Percentiles rank a stretch among this genome's conserved stretches.
Evolutionary conservation across 2,113 vertebrate species (phyloP).

Genomic region (Morone saxatilis): DNA sequence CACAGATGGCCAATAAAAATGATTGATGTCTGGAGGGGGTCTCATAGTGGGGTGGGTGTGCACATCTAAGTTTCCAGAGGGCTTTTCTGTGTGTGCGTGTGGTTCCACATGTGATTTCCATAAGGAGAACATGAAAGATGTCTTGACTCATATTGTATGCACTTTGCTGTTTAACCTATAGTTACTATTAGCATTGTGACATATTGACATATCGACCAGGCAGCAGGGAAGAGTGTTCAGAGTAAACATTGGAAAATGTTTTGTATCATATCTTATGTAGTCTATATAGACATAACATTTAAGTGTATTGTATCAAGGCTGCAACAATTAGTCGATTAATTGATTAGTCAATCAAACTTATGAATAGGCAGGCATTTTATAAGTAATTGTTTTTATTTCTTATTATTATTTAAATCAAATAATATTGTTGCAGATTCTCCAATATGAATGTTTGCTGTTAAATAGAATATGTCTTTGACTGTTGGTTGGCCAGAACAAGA

Average conservation of each 20-base stretch:
- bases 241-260: not conserved
- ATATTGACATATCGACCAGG: too few relatives aligned
- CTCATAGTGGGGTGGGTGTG: conserved; percentile 54
- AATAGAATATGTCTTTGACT: too few relatives aligned
- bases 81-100: conserved; percentile 7
- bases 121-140: conserved; percentile 54
- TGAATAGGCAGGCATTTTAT: too few relatives aligned
- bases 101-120: conserved; percentile 73
- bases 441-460: too few relatives aligned
- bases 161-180: not conserved
- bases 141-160: conserved; percentile 3
- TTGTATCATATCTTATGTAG: not conserved
- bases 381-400: too few relatives aligned
- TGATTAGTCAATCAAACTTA: too few relatives aligned
- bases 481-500: too few relatives aligned
- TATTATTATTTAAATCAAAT: too few relatives aligned
- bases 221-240: not conserved
- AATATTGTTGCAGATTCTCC: too few relatives aligned
- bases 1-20: conserved; percentile 84
- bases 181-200: not conserved
- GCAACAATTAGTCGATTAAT: not conserved
- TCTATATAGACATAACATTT: not conserved
- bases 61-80: conserved; percentile 56
- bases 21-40: conserved; percentile 74
- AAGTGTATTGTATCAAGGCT: not conserved